Evolutionary conservation across 92 coral and sea anemone species (phyloP), one percentile per base, ranked within the genome.

Genomic region (Metridium senile): DNA sequence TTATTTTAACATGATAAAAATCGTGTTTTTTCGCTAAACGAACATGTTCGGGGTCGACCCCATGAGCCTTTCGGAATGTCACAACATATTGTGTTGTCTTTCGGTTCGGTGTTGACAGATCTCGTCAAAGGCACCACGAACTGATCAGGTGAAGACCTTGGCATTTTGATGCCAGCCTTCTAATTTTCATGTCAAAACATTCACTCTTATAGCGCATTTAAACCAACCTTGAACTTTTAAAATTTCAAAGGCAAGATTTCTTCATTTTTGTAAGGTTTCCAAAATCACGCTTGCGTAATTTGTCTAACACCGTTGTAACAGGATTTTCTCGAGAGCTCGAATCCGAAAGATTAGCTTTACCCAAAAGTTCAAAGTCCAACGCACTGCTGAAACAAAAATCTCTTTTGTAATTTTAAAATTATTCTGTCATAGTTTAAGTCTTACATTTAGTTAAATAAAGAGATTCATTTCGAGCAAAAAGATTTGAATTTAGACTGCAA

Each of bases 111-210:
- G 64, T 31, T 73, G 78, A 73, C 68, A 58, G 78, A 22, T 58
- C 26, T 62, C 54, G 68, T 73, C 78, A 73, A 51, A 20, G 13
- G 13, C 9, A n/a, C 29, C 78, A 58, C 57, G 78, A 72, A n/a
- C 47, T 35, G 68, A 73, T 73, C 78, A 73, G 34, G 67, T 57
- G 68, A 2, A 34, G 52, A 58, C 78, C 57, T 73, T 73, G 78
- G 35, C 78, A 72, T 72, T 72, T 21, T 29, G 29, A 61, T 61
- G 31, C 7, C 31, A 63, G 1, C 17, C 6, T 26, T 20, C 26
- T 59, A 19, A 59, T n/a, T 63, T 31, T 1, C 1, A 63, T 63
- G 45, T 28, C 69, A 63, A 28, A 63, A 63, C n/a, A 63, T 28
- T 29, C 1, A 16, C 3, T 6, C 1, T 3, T 4, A 31, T 27